These are phyloP conservation scores for Heterotilapia buettikoferi DNA, from an alignment of 2,113 vertebrate species.

Conservation along the genomic window DNA sequence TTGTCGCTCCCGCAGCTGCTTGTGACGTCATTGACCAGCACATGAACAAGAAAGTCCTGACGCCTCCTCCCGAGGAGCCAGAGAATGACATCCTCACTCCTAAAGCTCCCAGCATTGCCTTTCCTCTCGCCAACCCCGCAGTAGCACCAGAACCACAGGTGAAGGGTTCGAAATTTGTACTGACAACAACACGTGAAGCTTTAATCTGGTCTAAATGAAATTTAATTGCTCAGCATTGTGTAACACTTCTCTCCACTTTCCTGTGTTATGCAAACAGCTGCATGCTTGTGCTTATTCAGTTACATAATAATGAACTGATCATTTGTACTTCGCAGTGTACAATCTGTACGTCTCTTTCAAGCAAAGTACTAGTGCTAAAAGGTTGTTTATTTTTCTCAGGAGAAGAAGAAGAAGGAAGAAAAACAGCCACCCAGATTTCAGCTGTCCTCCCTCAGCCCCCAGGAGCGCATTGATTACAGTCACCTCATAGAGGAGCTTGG, in stretches of 20 bases:
- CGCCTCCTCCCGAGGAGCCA: slow-evolving; percentile 35
- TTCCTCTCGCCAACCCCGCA: slow-evolving; percentile 81
- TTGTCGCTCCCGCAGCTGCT: slow-evolving; percentile 59
- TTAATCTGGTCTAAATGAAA: not conserved
- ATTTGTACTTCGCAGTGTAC: not conserved
- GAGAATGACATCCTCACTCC: slow-evolving; percentile 76
- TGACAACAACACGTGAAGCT: not conserved
- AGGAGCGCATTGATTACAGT: slow-evolving; percentile 94
- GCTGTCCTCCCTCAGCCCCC: slow-evolving; percentile 92
- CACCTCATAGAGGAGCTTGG: slow-evolving; percentile 94
- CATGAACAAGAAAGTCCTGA: slow-evolving; percentile 37
- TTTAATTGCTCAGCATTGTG: not conserved
- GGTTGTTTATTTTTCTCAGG: not conserved
- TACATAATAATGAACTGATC: not conserved
- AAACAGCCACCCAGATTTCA: slow-evolving; percentile 80
- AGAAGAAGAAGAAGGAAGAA: slow-evolving; percentile 53
- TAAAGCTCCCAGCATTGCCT: slow-evolving; percentile 82
- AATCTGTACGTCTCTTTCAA: not conserved
- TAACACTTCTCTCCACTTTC: not conserved
- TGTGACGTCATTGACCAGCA: slow-evolving; percentile 68
- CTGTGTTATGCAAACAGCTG: not conserved
- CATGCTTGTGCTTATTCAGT: not conserved
- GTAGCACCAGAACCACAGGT: slow-evolving; percentile 78
- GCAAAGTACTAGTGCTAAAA: not conserved
- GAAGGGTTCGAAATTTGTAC: not conserved